Percentiles rank a stretch among this genome's conserved stretches.
phyloP scores from a whole-genome alignment of 2,113 vertebrate species.

The Pardalotus punctatus region DNA sequence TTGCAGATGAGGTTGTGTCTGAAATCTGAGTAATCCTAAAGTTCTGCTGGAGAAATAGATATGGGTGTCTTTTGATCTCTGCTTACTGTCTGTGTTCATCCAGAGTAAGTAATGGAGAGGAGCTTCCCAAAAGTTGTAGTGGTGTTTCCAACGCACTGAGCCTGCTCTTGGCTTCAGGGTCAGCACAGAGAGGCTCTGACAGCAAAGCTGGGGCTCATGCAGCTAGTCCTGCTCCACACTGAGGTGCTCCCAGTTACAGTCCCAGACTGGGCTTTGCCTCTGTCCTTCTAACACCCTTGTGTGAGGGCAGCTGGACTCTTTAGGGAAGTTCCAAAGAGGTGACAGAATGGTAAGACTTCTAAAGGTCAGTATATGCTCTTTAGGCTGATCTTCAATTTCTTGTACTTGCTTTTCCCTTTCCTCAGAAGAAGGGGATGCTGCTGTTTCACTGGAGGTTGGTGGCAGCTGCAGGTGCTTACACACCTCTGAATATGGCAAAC shows the following conservation, averaged over 20 bases:
- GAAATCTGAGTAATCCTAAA: neutral
- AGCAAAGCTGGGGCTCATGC: neutral
- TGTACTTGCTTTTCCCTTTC: neutral
- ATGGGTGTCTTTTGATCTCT: fast-evolving
- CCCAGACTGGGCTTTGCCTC: neutral
- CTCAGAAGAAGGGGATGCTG: neutral
- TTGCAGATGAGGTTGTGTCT: neutral
- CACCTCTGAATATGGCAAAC: neutral
- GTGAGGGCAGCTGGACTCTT: neutral
- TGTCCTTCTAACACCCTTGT: neutral
- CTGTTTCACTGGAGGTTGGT: neutral
- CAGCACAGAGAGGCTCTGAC: neutral
- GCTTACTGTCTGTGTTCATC: neutral
- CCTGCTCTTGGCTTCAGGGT: neutral
- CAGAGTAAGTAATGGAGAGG: neutral
- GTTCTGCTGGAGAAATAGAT: neutral
- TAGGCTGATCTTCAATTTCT: neutral
- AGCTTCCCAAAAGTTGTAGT: neutral
- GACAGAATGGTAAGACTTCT: neutral
- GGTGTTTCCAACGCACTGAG: neutral
- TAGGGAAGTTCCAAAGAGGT: neutral
- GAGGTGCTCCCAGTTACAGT: neutral
- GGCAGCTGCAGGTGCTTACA: neutral
- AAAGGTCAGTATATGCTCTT: neutral
- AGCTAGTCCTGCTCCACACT: neutral